These are phyloP conservation scores for Agrochola circellaris DNA, from an alignment of 2,888 invertebrate genomes.

Conservation along the genomic window DNA sequence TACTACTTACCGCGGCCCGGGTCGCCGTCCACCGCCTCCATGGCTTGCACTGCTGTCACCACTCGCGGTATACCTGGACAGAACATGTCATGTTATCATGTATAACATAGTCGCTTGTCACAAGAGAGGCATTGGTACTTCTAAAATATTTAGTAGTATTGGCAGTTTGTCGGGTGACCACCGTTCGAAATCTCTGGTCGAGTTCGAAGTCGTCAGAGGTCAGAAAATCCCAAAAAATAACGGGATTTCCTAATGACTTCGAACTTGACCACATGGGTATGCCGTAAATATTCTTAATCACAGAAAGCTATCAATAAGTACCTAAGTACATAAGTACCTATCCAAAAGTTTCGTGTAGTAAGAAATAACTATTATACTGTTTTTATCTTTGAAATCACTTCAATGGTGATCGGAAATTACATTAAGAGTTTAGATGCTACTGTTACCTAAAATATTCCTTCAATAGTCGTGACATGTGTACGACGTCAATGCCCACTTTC, in stretches of 20 bases:
- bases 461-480: background rate
- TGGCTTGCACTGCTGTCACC: conserved; percentile 92
- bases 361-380: background rate
- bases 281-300: background rate
- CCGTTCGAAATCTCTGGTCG: background rate
- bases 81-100: background rate
- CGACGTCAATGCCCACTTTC: background rate
- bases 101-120: background rate
- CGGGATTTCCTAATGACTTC: background rate
- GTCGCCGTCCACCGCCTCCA: conserved; percentile 91
- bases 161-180: background rate
- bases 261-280: background rate
- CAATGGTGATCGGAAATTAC: background rate
- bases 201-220: background rate
- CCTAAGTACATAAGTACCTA: background rate
- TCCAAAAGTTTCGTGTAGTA: background rate
- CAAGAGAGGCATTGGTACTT: background rate
- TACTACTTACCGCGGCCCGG: conserved; percentile 96
- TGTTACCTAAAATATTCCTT: background rate
- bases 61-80: conserved; percentile 94
- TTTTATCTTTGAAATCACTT: background rate
- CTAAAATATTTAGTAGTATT: background rate
- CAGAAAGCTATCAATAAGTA: background rate
- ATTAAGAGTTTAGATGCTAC: background rate
- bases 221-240: background rate